Evolutionary conservation across 2,888 invertebrate species (phyloP).

Genomic region (Plagiodera versicolora): DNA sequence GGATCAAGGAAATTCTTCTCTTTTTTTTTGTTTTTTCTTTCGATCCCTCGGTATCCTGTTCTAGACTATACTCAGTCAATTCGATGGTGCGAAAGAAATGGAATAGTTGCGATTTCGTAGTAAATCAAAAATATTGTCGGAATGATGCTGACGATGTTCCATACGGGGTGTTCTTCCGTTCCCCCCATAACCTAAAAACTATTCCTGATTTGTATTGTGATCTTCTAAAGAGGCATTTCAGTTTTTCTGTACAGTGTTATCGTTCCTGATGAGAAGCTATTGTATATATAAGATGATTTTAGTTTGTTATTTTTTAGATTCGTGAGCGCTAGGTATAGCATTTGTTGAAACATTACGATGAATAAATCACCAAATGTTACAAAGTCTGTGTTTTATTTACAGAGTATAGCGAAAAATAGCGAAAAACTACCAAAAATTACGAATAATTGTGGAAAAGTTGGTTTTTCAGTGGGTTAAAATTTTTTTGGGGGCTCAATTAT

Average conservation of each 20-base stretch:
- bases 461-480: no score
- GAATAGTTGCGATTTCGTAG: neutral
- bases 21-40: neutral
- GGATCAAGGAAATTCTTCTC: neutral
- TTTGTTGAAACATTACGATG: constrained; percentile 39
- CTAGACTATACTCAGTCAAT: neutral
- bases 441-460: no score
- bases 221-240: constrained; percentile 35
- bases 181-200: constrained; percentile 3
- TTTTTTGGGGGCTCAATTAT: no score
- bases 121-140: no score
- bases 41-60: neutral
- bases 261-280: constrained; percentile 37
- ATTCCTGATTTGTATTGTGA: constrained; percentile 22
- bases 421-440: neutral
- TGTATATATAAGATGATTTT: constrained; percentile 38
- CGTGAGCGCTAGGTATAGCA: constrained; percentile 42
- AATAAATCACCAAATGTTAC: constrained; percentile 41
- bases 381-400: constrained; percentile 17
- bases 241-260: constrained; percentile 41
- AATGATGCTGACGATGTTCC: neutral
- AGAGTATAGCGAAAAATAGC: no score
- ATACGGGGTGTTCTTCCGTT: neutral
- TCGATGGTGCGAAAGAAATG: neutral
- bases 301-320: constrained; percentile 41